Percentiles rank a stretch among this genome's conserved stretches.
Conservation (phyloP, 2,797 vertebrate genomes). For the Channallabes apus region DNA sequence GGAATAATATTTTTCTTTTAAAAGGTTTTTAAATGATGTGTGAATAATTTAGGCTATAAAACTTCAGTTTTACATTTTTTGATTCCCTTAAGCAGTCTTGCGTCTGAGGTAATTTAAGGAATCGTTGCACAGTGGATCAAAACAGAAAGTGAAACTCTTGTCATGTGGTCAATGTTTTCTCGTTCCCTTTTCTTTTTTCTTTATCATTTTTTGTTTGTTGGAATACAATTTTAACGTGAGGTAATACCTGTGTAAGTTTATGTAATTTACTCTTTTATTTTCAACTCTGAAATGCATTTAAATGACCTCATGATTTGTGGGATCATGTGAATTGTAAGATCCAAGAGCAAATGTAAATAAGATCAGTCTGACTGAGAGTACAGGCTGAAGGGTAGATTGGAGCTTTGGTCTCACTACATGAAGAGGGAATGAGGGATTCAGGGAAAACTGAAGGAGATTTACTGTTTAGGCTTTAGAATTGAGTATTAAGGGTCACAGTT, state of each 20-base stretch:
- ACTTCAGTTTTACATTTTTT: background rate
- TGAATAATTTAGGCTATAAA: no score
- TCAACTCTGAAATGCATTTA: background rate
- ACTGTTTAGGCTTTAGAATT: conserved; percentile 19
- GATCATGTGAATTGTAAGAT: background rate
- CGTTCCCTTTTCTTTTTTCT: conserved; percentile 21
- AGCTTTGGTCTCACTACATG: background rate
- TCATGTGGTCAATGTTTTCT: conserved; percentile 35
- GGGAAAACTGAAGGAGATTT: conserved; percentile 11
- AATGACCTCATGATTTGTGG: background rate
- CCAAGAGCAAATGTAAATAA: background rate
- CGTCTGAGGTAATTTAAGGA: background rate
- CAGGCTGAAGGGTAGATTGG: background rate
- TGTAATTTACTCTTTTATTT: background rate
- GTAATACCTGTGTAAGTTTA: background rate
- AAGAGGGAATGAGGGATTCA: background rate
- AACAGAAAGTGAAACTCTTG: conserved; percentile 41
- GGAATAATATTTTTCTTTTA: background rate
- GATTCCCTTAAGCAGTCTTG: background rate
- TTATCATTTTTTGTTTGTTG: background rate
- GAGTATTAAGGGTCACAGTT: conserved; percentile 9
- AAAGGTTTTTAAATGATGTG: background rate
- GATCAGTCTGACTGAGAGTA: background rate
- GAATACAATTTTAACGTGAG: background rate
- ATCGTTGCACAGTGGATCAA: background rate